Base-by-base conservation (phyloP, 1,140 invertebrate species). In the Plodia interpunctella region DNA sequence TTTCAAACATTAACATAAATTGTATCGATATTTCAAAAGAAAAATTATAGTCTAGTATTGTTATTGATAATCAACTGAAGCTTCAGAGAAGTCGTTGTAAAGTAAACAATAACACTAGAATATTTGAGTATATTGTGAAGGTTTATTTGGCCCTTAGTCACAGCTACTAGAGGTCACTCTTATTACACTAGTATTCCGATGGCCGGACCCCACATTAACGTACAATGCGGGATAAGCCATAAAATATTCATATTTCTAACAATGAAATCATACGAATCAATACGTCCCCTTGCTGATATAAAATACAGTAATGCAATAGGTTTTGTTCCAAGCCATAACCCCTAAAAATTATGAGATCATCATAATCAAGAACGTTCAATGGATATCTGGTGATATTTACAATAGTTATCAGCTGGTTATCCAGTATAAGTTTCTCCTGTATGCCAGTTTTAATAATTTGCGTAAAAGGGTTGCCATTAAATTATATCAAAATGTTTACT, bases 161-260 rank as follows among this genome's bases (percentile, higher is more conserved):
- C 15, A 5, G 13, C 2, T 3, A 15, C 13, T 15, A 44, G 38
- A 44, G 38, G 38, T 44, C 38, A 44, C 13, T 17, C 5, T 32
- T 32, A 11, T 32, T 32, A 32, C 30, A 32, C 8, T 32, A 32
- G 30, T 17, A 44, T 44, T 44, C 15, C 62, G 68, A 74, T 76
- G 69, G 70, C 66, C 72, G 69, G 63, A 75, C 44, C 55, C 63
- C 59, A 57, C 50, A 28, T 57, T 64, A 49, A 44, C 51, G 71
- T 75, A 68, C 76, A 76, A 79, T 74, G 70, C 55, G 59, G 69
- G 68, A 77, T 75, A 72, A 78, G 64, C 73, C 62, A 72, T 82
- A 80, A 77, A 81, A 81, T 80, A 83, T 82, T 81, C 77, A 83
- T 82, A 82, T 74, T 80, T 76, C 68, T 55, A 38, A 81, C 73